Evolutionary conservation across 2,113 vertebrate genomes (phyloP), one percentile per base, ranked within the genome.

Genomic region (Trochalopteron elliotii): DNA sequence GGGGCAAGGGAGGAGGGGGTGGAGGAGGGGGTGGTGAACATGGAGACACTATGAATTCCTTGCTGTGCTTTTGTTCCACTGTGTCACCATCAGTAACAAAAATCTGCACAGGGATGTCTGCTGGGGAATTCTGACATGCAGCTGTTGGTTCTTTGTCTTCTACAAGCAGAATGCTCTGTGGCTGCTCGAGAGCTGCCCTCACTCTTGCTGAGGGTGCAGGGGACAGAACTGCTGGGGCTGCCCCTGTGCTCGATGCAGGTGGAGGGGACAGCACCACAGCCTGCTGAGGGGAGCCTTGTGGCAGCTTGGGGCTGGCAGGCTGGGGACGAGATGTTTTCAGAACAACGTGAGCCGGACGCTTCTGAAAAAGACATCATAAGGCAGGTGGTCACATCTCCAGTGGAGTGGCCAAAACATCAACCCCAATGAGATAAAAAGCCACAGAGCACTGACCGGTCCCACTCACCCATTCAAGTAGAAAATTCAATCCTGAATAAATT

Each of bases 281-380:
- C 60, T 59, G 91, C 60, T 13, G 96, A 94, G 82, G 83, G 37
- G 39, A 7, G 15, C 24, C 70, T 11, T 7, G 83, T 10, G 75
- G 95, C 90, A 83, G 40, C 76, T 63, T 88, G 65, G 95, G 74
- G 67, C 89, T 87, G 37, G 14, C 47, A 35, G 96, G 76, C 64
- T 95, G 98, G 28, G 97, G 94, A 53, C 63, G 35, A 90, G 98
- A 97, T 0, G 97, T 98, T 94, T 98, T 99, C 85, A 98, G 82
- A 78, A 98, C 94, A 91, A 98, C 97, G 30, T 96, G 98, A 52
- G 98, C 97, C 10, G 97, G 98, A 68, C 97, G 95, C 91, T 98
- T 99, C 99, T 99, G 93, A 70, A 95, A 96, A 90, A 55, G 23
- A 83, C 65, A 68, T 23, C 13, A 2, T 13, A 89, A 79, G 16